Conservation (phyloP, 2,888 invertebrate genomes). For the Melanargia galathea region DNA sequence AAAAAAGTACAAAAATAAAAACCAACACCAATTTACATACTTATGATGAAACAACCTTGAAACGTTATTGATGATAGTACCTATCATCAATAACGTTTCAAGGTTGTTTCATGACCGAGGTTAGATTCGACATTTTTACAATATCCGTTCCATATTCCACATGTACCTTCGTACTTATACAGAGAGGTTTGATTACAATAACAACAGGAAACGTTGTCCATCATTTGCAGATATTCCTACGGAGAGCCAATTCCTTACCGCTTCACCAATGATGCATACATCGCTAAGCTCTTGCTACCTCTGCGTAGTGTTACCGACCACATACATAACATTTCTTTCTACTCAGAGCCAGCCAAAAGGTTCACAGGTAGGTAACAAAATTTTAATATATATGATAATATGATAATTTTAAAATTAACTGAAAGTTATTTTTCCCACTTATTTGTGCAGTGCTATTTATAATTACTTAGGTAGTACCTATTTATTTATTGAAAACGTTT, state of each 20-base stretch:
- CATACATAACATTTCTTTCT: constrained; percentile 84
- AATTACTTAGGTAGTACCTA: not conserved
- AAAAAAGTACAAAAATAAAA: not conserved
- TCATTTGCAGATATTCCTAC: constrained; percentile 74
- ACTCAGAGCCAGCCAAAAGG: constrained; percentile 85
- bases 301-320: constrained; percentile 84
- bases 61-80: not conserved
- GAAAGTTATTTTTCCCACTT: not conserved
- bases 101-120: not conserved
- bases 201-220: not conserved
- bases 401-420: not conserved
- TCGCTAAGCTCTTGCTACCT: constrained; percentile 86
- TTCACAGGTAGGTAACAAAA: constrained; percentile 85
- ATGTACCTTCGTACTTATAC: not conserved
- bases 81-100: too few species aligned
- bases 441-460: not conserved
- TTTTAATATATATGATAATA: constrained; percentile 38
- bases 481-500: not conserved
- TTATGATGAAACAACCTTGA: not conserved
- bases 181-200: not conserved
- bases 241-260: constrained; percentile 82
- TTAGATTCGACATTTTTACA: not conserved
- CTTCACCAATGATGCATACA: constrained; percentile 87
- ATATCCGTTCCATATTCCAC: not conserved
- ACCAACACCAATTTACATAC: not conserved